Evolutionary conservation across 1,140 invertebrate genomes (phyloP).

Genomic region (Argopecten irradians): DNA sequence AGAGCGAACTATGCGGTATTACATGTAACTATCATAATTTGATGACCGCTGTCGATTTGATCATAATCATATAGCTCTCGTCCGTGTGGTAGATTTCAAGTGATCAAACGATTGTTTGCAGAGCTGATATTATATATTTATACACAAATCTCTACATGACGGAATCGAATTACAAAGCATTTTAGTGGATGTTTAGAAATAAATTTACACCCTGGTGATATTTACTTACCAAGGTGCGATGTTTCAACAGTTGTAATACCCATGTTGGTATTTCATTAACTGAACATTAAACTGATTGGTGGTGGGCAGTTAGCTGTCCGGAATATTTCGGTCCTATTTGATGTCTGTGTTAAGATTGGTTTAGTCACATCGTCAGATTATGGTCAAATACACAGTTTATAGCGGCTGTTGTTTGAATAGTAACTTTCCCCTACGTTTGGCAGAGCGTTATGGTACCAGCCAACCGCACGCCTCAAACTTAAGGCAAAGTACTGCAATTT

Average conservation of each 20-base stretch:
- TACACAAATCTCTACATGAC: background rate
- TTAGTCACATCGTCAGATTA: background rate
- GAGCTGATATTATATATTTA: background rate
- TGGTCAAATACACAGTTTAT: background rate
- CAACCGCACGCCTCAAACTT: background rate
- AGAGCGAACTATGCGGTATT: no score
- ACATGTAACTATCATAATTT: no score
- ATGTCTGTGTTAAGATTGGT: background rate
- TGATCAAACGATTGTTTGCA: background rate
- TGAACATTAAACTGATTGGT: slow-evolving; percentile 1
- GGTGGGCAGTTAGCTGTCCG: background rate
- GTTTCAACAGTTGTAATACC: background rate
- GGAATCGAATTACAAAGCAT: background rate
- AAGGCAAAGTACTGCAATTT: background rate
- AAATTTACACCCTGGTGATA: background rate
- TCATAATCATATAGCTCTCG: background rate
- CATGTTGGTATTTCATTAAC: background rate
- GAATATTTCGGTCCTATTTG: background rate
- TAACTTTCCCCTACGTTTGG: background rate
- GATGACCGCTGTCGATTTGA: no score
- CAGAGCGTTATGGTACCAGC: background rate
- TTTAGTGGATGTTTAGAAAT: slow-evolving; percentile 2
- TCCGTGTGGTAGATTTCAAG: background rate
- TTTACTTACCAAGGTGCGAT: background rate
- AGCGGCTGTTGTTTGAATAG: background rate